Base-by-base conservation (phyloP, 2,113 vertebrate genomes). In the Thermophis baileyi region DNA sequence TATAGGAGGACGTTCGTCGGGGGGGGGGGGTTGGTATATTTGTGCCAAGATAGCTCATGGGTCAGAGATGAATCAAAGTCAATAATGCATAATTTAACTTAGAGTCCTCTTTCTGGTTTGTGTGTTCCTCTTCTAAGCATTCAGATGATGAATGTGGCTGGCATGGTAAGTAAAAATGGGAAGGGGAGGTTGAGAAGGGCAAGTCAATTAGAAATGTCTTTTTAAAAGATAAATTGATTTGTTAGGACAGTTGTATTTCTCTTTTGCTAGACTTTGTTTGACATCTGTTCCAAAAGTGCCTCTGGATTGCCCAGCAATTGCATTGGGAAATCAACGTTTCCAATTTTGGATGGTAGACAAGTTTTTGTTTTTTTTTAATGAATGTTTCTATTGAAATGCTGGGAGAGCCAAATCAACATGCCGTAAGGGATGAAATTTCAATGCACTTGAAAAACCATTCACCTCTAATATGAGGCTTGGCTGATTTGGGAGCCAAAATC, bases 271-370 rank as follows among this genome's bases (percentile, higher is more conserved):
- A 25, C 27, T 50, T 60, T 93, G 69, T 27, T 50, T 93, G 92
- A 90, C 74, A 90, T 57, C 88, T 44, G n/a, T n/a, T 86, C 92
- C 89, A 53, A 24, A 74, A 90, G 90, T 46, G n/a, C 74, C 20
- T 86, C 69, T 69, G 60, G 60, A 55, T n/a, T 25, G 51, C 7
- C 46, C 22, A 63, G 35, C 18, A 1, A 63, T 12, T 25, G 4
- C 46, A n/a, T 14, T n/a, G 46, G 35, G 3, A 74, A 74, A 30
- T 69, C 81, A 54, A 51, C 1, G 10, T 86, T 93, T 86, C 44
- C 74, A 50, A 54, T 18, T 14, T 16, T 60, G 49, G 89, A 25
- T 90, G 74, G 11, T 27, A 87, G 27, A 30, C 87, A 55, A 81
- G 74, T 20, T 74, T 40, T 69, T 16, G 12, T 14, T 53, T 63